Percentiles rank a stretch among this genome's conserved stretches.
These are phyloP conservation scores for Trichopoda pennipes DNA, from an alignment of 2,888 invertebrate species.

Conservation along the genomic window DNA sequence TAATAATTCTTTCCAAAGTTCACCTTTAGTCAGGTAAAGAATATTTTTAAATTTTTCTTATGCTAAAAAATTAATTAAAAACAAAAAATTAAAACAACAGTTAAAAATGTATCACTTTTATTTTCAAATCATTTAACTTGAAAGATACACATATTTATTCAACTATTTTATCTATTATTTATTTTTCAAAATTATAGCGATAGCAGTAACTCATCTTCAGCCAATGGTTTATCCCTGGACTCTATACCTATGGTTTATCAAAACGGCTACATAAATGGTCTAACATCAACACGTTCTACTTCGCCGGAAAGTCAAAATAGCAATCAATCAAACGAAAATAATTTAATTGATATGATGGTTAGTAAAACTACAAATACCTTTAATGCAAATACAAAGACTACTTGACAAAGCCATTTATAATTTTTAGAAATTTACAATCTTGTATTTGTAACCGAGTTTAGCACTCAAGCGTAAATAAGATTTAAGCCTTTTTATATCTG, in stretches of 20 bases:
- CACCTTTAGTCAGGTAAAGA: conserved; percentile 80
- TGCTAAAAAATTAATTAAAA: neutral
- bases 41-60: conserved; percentile 16
- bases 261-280: conserved; percentile 69
- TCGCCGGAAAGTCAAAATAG: conserved; percentile 80
- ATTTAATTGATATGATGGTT: conserved; percentile 79
- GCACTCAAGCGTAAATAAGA: no score
- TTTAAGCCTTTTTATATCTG: no score
- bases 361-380: conserved; percentile 49
- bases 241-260: conserved; percentile 77
- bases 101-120: neutral
- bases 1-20: conserved; percentile 80
- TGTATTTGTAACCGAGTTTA: no score
- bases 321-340: conserved; percentile 78
- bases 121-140: neutral
- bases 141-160: neutral
- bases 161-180: neutral
- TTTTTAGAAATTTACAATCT: no score
- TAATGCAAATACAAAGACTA: no score
- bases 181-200: conserved; percentile 72
- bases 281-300: conserved; percentile 79
- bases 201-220: conserved; percentile 78
- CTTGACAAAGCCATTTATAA: no score
- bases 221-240: conserved; percentile 76
- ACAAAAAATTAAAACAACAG: no score